Conservation (phyloP, 2,888 invertebrate genomes). For the Pilophorus perplexus region DNA sequence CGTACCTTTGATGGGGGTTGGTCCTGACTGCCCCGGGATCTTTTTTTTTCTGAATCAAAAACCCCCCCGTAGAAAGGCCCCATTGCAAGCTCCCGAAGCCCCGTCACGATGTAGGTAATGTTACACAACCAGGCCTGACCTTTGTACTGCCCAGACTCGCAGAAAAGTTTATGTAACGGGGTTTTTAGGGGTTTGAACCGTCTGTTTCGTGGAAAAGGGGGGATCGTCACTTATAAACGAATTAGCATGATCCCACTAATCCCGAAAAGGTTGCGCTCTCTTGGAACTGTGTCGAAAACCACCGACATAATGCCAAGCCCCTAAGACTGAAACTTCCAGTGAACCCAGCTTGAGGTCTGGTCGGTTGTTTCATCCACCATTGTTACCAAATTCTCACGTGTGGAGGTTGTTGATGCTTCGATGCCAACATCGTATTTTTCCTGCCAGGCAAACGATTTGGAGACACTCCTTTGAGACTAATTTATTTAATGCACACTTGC, state of each 20-base stretch:
- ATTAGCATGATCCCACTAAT: conserved; percentile 30
- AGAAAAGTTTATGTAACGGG: conserved; percentile 21
- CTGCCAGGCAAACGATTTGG: too few relatives aligned
- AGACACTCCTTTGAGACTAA: too few relatives aligned
- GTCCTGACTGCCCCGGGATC: too few relatives aligned
- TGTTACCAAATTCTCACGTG: too few relatives aligned
- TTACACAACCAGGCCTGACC: conserved; percentile 20
- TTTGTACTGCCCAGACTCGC: conserved; percentile 13
- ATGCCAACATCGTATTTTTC: too few relatives aligned
- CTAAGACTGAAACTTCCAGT: too few relatives aligned
- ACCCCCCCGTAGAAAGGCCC: background rate
- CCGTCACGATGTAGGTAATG: conserved; percentile 22
- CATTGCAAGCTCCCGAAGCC: background rate
- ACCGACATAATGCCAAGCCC: too few relatives aligned
- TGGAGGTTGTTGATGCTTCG: too few relatives aligned
- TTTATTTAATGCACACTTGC: too few relatives aligned
- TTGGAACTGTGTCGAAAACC: conserved; percentile 14
- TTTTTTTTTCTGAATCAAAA: conserved; percentile 27
- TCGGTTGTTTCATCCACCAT: too few relatives aligned
- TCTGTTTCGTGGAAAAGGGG: conserved; percentile 25
- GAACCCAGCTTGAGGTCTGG: too few relatives aligned
- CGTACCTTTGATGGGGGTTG: too few relatives aligned
- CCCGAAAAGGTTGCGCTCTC: background rate
- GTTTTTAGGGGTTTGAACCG: conserved; percentile 30
- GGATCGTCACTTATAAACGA: conserved; percentile 25